Conservation (phyloP, 2,113 vertebrate genomes). For the Sebastes fasciatus region DNA sequence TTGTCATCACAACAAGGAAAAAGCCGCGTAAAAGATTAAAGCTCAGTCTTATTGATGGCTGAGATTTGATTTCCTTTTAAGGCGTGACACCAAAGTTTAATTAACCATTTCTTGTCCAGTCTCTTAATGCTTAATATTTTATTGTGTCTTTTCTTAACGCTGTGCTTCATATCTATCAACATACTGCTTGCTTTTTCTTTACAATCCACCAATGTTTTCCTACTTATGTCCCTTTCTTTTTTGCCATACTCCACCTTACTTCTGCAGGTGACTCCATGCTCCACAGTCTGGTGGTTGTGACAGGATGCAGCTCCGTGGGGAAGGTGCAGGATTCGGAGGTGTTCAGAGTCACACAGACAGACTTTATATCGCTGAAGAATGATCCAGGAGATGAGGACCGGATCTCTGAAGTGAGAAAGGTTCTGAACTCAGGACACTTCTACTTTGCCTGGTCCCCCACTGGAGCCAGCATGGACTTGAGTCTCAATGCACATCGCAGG, state of each 20-base stretch:
- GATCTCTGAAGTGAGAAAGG: constrained; percentile 93
- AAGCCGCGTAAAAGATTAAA: constrained; percentile 56
- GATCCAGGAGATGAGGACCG: constrained; percentile 94
- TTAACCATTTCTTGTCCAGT: constrained; percentile 16
- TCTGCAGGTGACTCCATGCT: constrained; percentile 91
- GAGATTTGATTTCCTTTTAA: constrained; percentile 40
- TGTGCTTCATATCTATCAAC: background rate
- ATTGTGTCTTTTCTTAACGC: background rate
- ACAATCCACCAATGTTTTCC: background rate
- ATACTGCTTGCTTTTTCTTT: background rate
- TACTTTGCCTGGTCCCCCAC: constrained; percentile 97
- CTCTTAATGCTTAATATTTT: background rate
- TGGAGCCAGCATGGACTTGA: constrained; percentile 93
- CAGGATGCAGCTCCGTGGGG: constrained; percentile 97
- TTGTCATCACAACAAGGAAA: constrained; percentile 70
- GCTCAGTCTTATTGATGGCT: constrained; percentile 32
- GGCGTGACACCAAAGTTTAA: background rate
- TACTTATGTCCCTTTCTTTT: background rate
- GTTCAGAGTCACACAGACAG: constrained; percentile 96
- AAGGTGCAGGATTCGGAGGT: constrained; percentile 99
- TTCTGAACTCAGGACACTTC: constrained; percentile 96
- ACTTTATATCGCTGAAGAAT: constrained; percentile 91
- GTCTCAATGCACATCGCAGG: constrained; percentile 94
- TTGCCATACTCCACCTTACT: background rate
- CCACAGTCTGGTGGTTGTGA: constrained; percentile 95